Percentiles rank a stretch among this genome's conserved stretches.
phyloP scores from a whole-genome alignment of 2,888 invertebrate genomes.

The Agonum fuliginosum region DNA sequence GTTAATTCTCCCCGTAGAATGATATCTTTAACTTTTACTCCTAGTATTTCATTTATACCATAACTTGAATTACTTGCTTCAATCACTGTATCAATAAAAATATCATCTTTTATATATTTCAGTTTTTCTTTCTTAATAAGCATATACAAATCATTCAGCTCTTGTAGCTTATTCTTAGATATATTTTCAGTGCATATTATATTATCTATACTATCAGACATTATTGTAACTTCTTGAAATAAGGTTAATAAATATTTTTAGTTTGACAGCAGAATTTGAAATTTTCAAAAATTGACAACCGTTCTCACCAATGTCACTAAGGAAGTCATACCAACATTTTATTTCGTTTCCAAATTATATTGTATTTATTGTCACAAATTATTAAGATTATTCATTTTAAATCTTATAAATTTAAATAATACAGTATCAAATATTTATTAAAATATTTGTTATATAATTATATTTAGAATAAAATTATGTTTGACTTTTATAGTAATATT shows the following conservation, averaged over 20 bases:
- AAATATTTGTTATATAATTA: too few species aligned
- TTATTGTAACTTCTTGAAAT: background rate
- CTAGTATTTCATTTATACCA: constrained; percentile 63
- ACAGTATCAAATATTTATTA: too few species aligned
- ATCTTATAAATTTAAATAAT: too few species aligned
- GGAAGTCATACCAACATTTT: background rate
- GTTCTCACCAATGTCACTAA: background rate
- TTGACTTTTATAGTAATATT: too few species aligned
- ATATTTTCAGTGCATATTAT: constrained; percentile 4
- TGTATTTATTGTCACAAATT: too few species aligned
- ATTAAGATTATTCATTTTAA: too few species aligned
- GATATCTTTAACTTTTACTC: constrained; percentile 66
- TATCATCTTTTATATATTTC: constrained; percentile 66
- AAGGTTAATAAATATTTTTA: constrained; percentile 9
- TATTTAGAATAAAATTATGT: too few species aligned
- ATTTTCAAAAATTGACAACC: constrained; percentile 4
- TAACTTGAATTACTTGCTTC: constrained; percentile 64
- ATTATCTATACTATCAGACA: constrained; percentile 12
- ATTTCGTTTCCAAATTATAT: too few species aligned
- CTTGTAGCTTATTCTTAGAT: constrained; percentile 62
- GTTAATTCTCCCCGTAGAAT: constrained; percentile 61
- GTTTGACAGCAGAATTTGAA: background rate
- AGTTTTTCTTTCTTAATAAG: constrained; percentile 65
- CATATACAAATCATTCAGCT: constrained; percentile 66
- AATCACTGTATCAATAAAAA: constrained; percentile 65